Conservation (phyloP, 2,113 vertebrate species). For the Dipodomys ordii region DNA sequence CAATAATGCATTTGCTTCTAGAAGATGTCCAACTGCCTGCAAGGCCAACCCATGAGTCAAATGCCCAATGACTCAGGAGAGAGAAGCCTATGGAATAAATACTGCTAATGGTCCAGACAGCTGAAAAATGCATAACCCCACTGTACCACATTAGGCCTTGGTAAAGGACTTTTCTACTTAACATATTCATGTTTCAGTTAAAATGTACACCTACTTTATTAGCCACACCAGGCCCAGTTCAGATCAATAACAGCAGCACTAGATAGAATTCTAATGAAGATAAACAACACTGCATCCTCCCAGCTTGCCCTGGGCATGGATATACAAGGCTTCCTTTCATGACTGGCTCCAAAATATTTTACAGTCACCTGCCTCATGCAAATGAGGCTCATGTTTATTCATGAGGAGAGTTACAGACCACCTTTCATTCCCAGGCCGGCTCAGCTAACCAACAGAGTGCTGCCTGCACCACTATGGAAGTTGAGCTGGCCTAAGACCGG, state of each 20-base stretch:
- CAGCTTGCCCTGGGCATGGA: constrained; percentile 51
- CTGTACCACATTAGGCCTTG: constrained; percentile 34
- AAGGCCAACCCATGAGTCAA: too few relatives aligned
- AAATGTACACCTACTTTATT: constrained; percentile 71
- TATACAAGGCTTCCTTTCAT: constrained; percentile 78
- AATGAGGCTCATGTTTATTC: constrained; percentile 79
- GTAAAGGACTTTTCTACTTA: constrained; percentile 56
- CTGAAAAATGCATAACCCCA: constrained; percentile 61
- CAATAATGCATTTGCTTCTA: constrained; percentile 2
- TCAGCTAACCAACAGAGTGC: constrained; percentile 41
- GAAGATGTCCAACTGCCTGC: not conserved
- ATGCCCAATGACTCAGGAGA: too few relatives aligned
- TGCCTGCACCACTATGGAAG: constrained; percentile 29
- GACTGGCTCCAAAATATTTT: constrained; percentile 70
- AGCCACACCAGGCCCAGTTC: constrained; percentile 58
- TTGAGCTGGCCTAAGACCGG: constrained; percentile 40
- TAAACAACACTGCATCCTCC: constrained; percentile 31
- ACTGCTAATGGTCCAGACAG: constrained; percentile 49
- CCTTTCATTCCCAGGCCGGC: constrained; percentile 81
- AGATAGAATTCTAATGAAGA: constrained; percentile 80
- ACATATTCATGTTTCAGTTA: constrained; percentile 72
- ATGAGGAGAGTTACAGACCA: constrained; percentile 78
- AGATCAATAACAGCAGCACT: constrained; percentile 65
- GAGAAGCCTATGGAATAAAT: constrained; percentile 64
- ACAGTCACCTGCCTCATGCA: constrained; percentile 82